phyloP scores from a whole-genome alignment of 2,113 vertebrate species.

The Halichoeres trimaculatus region DNA sequence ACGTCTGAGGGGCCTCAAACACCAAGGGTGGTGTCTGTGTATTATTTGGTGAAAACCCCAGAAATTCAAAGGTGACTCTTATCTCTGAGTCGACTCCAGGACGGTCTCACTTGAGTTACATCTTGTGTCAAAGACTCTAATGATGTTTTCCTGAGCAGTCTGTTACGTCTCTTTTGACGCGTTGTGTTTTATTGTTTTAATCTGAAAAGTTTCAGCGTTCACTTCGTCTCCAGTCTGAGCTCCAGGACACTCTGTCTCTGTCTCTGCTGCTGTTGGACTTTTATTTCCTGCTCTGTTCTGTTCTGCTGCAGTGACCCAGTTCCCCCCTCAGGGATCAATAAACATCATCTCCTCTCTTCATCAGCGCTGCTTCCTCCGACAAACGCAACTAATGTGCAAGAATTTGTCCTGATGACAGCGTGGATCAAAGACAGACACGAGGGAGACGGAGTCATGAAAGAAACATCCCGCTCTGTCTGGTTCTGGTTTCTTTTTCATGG shows the following conservation, averaged over 20 bases:
- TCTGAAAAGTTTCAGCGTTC: neutral
- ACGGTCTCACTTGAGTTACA: no score
- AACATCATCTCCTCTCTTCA: conserved; percentile 34
- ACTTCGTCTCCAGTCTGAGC: no score
- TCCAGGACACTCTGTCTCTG: neutral
- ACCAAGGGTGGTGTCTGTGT: no score
- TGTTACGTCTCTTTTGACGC: neutral
- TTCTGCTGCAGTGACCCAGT: conserved; percentile 56
- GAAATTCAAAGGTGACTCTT: no score
- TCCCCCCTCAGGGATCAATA: conserved; percentile 61
- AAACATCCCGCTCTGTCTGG: neutral
- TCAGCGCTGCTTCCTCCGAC: conserved; percentile 1
- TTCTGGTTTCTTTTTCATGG: neutral
- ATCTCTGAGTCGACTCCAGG: no score
- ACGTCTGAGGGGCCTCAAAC: no score
- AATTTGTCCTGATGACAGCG: conserved; percentile 16
- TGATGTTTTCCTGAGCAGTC: no score
- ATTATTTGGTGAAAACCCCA: no score
- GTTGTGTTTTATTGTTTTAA: neutral
- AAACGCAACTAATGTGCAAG: neutral
- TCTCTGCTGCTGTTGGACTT: neutral
- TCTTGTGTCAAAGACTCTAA: no score
- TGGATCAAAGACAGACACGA: neutral
- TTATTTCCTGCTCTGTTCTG: conserved; percentile 27
- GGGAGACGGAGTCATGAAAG: no score